These are phyloP conservation scores for Glaucopsyche alexis DNA, from an alignment of 2,888 invertebrate species.

Conservation along the genomic window DNA sequence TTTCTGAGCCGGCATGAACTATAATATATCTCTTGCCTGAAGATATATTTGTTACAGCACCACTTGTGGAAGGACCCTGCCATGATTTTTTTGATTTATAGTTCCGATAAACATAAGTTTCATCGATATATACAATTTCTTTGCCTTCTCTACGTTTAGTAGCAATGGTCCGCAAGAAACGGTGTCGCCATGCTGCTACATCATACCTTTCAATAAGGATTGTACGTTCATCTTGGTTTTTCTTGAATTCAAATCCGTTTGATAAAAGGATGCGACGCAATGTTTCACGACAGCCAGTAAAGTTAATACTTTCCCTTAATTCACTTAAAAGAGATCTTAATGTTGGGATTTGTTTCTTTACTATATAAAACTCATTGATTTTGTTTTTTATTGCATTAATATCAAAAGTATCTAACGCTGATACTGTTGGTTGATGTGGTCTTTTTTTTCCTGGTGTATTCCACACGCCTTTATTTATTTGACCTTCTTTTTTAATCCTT, in stretches of 20 bases:
- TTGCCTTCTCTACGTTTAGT: constrained; percentile 36
- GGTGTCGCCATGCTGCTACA: constrained; percentile 41
- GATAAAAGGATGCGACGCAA: background rate
- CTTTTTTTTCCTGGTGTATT: background rate
- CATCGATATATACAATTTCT: constrained; percentile 41
- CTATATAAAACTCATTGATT: constrained; percentile 36
- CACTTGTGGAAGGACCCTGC: constrained; percentile 40
- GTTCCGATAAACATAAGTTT: constrained; percentile 41
- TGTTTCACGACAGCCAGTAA: constrained; percentile 27
- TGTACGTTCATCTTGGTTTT: constrained; percentile 40
- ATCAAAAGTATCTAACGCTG: constrained; percentile 19
- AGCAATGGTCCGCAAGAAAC: constrained; percentile 38
- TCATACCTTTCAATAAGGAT: constrained; percentile 41
- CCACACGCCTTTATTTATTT: background rate
- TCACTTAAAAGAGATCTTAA: background rate
- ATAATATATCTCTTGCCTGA: constrained; percentile 42
- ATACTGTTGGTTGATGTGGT: background rate
- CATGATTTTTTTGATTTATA: constrained; percentile 35
- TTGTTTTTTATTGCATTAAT: constrained; percentile 35
- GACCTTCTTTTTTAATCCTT: background rate
- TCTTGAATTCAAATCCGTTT: constrained; percentile 34
- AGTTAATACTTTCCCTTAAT: constrained; percentile 26
- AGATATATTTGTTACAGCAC: constrained; percentile 39
- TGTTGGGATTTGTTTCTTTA: constrained; percentile 35
- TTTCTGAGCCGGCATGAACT: constrained; percentile 42